Percentiles rank a stretch among this genome's conserved stretches.
phyloP scores from a whole-genome alignment of 2,888 invertebrate species.

The Acrobasis consociella region DNA sequence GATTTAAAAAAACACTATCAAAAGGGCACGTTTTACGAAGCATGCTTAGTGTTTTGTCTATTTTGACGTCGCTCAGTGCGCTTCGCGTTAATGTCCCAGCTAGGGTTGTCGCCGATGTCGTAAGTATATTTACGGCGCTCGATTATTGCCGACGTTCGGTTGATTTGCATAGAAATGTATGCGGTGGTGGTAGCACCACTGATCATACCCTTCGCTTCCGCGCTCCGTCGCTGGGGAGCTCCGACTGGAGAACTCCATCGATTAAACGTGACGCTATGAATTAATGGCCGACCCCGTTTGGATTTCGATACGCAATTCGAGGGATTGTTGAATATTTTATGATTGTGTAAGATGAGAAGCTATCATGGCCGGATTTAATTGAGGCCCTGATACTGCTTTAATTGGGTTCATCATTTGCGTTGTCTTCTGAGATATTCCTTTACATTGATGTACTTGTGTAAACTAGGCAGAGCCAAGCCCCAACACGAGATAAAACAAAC shows the following conservation, averaged over 20 bases:
- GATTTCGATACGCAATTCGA: neutral
- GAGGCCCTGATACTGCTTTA: too few species aligned
- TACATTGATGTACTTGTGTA: too few species aligned
- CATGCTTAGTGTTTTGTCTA: neutral
- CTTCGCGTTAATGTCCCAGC: constrained; percentile 63
- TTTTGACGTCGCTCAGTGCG: constrained; percentile 31
- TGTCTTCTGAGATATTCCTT: too few species aligned
- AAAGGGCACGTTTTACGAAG: too few species aligned
- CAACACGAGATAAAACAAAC: too few species aligned
- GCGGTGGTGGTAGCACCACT: constrained; percentile 35
- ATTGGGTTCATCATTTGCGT: too few species aligned
- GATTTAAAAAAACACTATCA: too few species aligned
- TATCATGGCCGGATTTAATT: too few species aligned
- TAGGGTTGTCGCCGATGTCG: constrained; percentile 44
- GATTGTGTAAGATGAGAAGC: too few species aligned
- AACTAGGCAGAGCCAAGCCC: too few species aligned
- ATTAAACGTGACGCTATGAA: constrained; percentile 17
- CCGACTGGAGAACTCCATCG: constrained; percentile 37
- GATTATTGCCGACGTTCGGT: constrained; percentile 66
- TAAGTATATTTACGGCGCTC: constrained; percentile 72
- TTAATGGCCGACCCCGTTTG: constrained; percentile 31
- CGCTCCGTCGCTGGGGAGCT: constrained; percentile 21
- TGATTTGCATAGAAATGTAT: constrained; percentile 78
- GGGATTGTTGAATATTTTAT: neutral
- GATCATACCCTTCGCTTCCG: constrained; percentile 24